Conservation (phyloP, 2,797 vertebrate species). For the Leuciscus waleckii region DNA sequence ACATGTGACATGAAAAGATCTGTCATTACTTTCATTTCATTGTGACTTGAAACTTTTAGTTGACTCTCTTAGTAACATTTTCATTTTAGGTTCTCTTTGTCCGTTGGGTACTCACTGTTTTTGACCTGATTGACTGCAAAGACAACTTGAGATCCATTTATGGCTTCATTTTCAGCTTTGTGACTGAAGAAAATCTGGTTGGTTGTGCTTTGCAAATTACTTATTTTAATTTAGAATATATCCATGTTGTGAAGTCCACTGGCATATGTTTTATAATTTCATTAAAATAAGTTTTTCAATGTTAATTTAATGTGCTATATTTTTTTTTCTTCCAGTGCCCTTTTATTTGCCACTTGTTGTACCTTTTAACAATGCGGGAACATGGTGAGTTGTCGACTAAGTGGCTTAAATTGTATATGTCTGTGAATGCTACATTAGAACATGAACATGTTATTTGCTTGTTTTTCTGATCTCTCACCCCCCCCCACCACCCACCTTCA, state of each 20-base stretch:
- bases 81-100: slow-evolving; percentile 86
- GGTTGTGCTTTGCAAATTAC: not conserved
- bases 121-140: slow-evolving; percentile 92
- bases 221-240: slow-evolving; percentile 55
- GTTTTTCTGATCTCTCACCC: not conserved
- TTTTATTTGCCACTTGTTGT: slow-evolving; percentile 89
- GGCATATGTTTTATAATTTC: not conserved
- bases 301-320: not conserved
- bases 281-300: not conserved
- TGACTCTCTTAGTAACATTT: slow-evolving; percentile 33
- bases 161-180: slow-evolving; percentile 90
- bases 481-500: not conserved
- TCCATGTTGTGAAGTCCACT: slow-evolving; percentile 17
- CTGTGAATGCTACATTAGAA: not conserved
- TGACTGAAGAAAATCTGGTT: slow-evolving; percentile 89
- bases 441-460: not conserved
- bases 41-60: no score
- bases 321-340: slow-evolving; percentile 83
- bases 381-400: slow-evolving; percentile 79
- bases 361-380: slow-evolving; percentile 90
- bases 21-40: not conserved
- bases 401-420: not conserved
- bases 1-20: not conserved
- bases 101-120: slow-evolving; percentile 91
- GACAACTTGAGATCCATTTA: slow-evolving; percentile 88